phyloP scores from a whole-genome alignment of 2,888 invertebrate genomes.

The Cremastinae sp. region DNA sequence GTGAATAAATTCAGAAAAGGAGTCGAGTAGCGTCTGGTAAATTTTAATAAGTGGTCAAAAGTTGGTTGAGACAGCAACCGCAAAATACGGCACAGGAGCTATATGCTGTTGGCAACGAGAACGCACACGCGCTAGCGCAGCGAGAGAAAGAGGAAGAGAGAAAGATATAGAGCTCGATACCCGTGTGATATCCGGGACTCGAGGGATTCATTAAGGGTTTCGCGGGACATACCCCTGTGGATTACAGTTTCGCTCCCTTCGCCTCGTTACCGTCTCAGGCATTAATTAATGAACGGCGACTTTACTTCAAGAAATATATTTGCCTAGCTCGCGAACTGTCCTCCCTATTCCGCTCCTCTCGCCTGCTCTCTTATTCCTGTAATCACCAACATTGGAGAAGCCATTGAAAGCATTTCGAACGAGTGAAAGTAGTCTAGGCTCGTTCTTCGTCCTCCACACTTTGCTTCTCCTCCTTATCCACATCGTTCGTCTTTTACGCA shows the following conservation, averaged over 20 bases:
- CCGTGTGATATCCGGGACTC: conserved; percentile 55
- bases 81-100: conserved; percentile 47
- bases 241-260: conserved; percentile 59
- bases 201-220: conserved; percentile 61
- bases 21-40: conserved; percentile 58
- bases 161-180: conserved; percentile 37
- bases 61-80: conserved; percentile 52
- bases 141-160: no score
- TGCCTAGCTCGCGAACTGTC: conserved; percentile 54
- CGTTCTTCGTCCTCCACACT: conserved; percentile 42
- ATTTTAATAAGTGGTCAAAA: conserved; percentile 62
- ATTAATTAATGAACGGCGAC: conserved; percentile 61
- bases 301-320: conserved; percentile 61
- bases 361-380: conserved; percentile 38
- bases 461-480: conserved; percentile 26
- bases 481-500: conserved; percentile 45
- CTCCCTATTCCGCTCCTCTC: conserved; percentile 25
- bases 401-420: conserved; percentile 58
- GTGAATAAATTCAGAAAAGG: conserved; percentile 54
- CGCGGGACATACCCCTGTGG: conserved; percentile 49
- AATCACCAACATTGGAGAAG: conserved; percentile 57
- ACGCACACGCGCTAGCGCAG: conserved; percentile 17
- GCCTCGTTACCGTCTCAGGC: conserved; percentile 60
- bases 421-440: conserved; percentile 45
- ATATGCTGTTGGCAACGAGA: conserved; percentile 31